Conservation (phyloP, 2,113 vertebrate genomes). For the Phaethon lepturus region DNA sequence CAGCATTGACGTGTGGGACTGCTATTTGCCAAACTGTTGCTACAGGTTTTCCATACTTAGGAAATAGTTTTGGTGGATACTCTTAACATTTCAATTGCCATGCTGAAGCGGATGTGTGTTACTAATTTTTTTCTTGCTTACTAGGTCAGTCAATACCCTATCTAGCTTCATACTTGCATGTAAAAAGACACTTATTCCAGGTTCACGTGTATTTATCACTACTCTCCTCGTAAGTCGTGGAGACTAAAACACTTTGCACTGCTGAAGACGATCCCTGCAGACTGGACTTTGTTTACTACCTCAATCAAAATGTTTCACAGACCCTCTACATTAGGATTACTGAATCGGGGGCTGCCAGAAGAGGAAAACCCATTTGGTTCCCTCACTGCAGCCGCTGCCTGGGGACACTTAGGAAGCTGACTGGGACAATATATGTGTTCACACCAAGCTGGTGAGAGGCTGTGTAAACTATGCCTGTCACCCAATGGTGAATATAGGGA, state of each 20-base stretch:
- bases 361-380: neutral
- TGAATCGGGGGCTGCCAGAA: neutral
- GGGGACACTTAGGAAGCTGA: neutral
- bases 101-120: neutral
- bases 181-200: neutral
- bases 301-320: neutral
- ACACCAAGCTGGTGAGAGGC: neutral
- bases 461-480: neutral
- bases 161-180: neutral
- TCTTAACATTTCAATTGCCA: neutral
- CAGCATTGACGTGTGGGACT: neutral
- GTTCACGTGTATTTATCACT: conserved; percentile 2
- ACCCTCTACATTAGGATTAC: neutral
- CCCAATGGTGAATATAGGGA: neutral
- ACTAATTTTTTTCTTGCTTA: neutral
- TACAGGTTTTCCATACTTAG: neutral
- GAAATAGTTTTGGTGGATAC: neutral
- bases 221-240: neutral
- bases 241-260: neutral
- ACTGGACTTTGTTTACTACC: neutral
- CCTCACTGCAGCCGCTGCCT: neutral
- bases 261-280: neutral
- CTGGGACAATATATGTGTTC: neutral
- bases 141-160: neutral
- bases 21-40: neutral